Base-by-base conservation (phyloP, 2,888 invertebrate species). In the Drosophila mulleri region DNA sequence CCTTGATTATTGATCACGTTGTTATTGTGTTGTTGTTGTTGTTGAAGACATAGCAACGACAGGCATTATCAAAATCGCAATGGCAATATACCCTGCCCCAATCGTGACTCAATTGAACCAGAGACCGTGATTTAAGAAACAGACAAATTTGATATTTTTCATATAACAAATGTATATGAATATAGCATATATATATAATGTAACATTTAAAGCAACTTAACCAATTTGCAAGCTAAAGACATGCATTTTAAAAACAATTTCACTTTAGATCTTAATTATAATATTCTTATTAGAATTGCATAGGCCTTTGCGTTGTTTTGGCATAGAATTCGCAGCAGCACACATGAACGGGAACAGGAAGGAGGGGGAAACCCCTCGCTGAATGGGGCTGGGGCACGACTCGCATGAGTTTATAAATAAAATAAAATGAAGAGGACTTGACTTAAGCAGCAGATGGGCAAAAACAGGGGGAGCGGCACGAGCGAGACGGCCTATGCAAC, bases 361-460 rank as follows among this genome's bases (percentile, higher is more conserved):
- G 41, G 42, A 8, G 32, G 11, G 62, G 32, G 59, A 20, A 4
- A 12, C 20, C 44, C 20, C 44, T 14, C 45, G 68, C 56, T 68
- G 65, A 80, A 74, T 80, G 69, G 67, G 48, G 54, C 66, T 64
- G 26, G 79, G 79, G 29, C 18, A 18, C 45, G 69, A 72, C 67
- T 72, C 86, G 64, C 67, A 83, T 53, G 61, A 76, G 80, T 75
- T 80, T 83, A 83, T 86, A 83, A 83, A 83, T 83, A 83, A 83
- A 83, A 83, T 83, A 88, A 83, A 77, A 71, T 58, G 69, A 70
- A 71, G 82, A 74, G 72, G 80, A 85, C 77, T 83, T 18, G n/a
- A 72, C 67, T 85, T 70, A 66, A 74, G 71, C 67, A 69, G 56
- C 48, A 61, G 26, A 26, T 26, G 26, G 50, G 47, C 47, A 26